Percentiles rank a stretch among this genome's conserved stretches.
Evolutionary conservation across 2,888 invertebrate species (phyloP).

Genomic region (Seira musarum): DNA sequence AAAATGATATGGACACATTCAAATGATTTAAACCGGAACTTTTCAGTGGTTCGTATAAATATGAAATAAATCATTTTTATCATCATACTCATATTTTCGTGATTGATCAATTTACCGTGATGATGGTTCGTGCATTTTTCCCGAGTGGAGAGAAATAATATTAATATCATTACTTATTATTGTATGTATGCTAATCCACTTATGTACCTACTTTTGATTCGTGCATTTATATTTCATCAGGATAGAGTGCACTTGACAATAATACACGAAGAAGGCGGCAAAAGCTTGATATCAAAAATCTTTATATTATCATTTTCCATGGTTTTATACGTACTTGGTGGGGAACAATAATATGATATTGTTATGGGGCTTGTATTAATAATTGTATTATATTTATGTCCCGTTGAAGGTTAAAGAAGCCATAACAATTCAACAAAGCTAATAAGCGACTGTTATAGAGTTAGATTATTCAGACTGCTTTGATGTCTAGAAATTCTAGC

Average conservation of each 20-base stretch:
- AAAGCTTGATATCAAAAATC: constrained; percentile 8
- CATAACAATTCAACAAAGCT: background rate
- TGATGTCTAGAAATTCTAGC: too few relatives aligned
- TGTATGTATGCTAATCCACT: background rate
- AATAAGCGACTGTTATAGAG: too few relatives aligned
- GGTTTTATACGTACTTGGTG: background rate
- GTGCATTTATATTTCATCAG: constrained; percentile 6
- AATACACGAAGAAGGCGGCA: constrained; percentile 10
- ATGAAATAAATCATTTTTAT: constrained; percentile 12
- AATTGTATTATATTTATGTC: background rate
- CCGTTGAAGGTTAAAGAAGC: constrained; percentile 5
- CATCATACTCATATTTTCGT: constrained; percentile 3
- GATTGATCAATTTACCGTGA: constrained; percentile 22
- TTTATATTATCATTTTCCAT: background rate
- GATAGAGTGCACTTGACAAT: background rate
- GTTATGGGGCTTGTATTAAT: background rate
- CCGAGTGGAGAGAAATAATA: constrained; percentile 9
- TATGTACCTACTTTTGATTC: background rate
- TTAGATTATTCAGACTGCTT: too few relatives aligned
- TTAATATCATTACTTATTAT: background rate
- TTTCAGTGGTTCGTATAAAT: background rate
- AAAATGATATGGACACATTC: background rate
- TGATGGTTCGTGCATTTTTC: background rate
- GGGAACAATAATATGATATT: background rate
- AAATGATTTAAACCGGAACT: constrained; percentile 17